Conservation (phyloP, 2,797 vertebrate genomes). For the Rhynchotus rufescens region DNA sequence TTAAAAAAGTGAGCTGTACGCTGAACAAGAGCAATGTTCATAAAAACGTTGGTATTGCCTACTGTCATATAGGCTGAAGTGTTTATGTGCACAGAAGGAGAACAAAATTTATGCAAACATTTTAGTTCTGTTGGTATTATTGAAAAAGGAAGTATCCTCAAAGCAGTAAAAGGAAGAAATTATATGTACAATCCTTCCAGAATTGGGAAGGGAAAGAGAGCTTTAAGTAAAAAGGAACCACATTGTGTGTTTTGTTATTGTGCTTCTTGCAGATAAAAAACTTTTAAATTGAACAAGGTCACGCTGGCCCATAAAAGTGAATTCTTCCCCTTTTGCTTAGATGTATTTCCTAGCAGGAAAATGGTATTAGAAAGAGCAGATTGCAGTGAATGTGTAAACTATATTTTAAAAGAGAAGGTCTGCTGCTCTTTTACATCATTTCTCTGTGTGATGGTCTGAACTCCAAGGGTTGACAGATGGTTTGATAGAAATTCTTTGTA, state of each 20-base stretch:
- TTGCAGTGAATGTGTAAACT: not conserved
- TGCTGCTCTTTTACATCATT: not conserved
- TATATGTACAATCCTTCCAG: not conserved
- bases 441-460: not conserved
- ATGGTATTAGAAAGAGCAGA: not conserved
- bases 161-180: conserved; percentile 24
- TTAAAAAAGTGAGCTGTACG: not conserved
- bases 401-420: not conserved
- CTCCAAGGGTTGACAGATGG: not conserved
- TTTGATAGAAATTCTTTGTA: not conserved
- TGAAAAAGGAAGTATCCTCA: not conserved
- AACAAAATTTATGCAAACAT: conserved; percentile 35
- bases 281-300: not conserved
- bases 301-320: not conserved
- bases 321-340: conserved; percentile 3
- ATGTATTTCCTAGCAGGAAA: not conserved
- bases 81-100: not conserved
- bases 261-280: not conserved
- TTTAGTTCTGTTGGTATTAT: conserved; percentile 23
- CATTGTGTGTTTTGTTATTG: not conserved
- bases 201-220: not conserved
- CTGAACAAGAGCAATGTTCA: not conserved
- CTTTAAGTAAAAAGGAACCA: conserved; percentile 22
- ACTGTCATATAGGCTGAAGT: not conserved
- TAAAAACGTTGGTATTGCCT: not conserved